These are phyloP conservation scores for Torymus aiolomorphi DNA, from an alignment of 2,888 invertebrate species.

Conservation along the genomic window DNA sequence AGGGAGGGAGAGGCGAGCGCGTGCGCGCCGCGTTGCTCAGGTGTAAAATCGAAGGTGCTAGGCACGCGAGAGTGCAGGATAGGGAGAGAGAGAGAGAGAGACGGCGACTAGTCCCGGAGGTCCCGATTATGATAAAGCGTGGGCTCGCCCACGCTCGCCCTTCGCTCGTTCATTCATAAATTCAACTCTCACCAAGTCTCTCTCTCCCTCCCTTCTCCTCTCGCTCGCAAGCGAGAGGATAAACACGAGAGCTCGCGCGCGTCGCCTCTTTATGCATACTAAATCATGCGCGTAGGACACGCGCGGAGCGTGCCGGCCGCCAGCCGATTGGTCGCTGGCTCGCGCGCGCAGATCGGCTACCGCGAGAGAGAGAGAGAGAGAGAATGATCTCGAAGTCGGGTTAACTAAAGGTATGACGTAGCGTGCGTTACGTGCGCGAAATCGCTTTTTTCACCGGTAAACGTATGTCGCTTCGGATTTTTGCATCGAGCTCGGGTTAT, in stretches of 20 bases:
- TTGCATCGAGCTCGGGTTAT: slow-evolving; percentile 11
- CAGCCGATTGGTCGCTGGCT: slow-evolving; percentile 53
- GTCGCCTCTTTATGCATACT: slow-evolving; percentile 50
- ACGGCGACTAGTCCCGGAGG: slow-evolving; percentile 69
- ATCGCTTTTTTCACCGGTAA: slow-evolving; percentile 8
- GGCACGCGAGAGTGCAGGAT: slow-evolving; percentile 32
- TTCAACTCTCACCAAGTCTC: slow-evolving; percentile 49
- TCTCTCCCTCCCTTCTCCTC: slow-evolving; percentile 16
- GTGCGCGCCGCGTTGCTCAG: slow-evolving; percentile 23
- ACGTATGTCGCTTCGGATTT: neutral
- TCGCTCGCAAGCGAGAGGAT: slow-evolving; percentile 54
- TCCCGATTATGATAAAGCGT: slow-evolving; percentile 74
- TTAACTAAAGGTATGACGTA: slow-evolving; percentile 33
- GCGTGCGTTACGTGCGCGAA: neutral
- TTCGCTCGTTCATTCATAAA: slow-evolving; percentile 61
- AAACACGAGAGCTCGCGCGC: slow-evolving; percentile 51
- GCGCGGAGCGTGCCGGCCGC: slow-evolving; percentile 59
- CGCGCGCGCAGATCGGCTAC: slow-evolving; percentile 10
- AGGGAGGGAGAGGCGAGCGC: slow-evolving; percentile 1
- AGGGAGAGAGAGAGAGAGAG: slow-evolving; percentile 48
- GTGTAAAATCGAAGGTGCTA: slow-evolving; percentile 48
- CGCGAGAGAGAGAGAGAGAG: neutral
- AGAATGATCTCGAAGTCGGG: slow-evolving; percentile 38
- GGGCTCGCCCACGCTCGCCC: slow-evolving; percentile 70
- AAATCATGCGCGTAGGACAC: slow-evolving; percentile 54